Evolutionary conservation across 2,113 vertebrate species (phyloP).

Genomic region (Columbina picui): DNA sequence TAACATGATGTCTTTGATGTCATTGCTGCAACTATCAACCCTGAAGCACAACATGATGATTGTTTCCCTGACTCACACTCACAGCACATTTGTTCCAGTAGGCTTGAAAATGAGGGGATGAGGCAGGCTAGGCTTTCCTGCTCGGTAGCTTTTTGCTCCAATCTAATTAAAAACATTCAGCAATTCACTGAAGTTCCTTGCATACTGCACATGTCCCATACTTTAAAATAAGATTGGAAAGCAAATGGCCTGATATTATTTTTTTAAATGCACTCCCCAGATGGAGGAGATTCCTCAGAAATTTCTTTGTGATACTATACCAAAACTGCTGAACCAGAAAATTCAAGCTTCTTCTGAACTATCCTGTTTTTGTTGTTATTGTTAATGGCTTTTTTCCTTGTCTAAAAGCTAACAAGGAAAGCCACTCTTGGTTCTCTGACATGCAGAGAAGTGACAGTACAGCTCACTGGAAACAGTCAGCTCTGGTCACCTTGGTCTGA

Average conservation of each 20-base stretch:
- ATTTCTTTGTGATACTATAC: not conserved
- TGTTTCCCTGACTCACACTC: not conserved
- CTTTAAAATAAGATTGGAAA: not conserved
- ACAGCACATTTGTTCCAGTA: not conserved
- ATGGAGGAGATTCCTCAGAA: not conserved
- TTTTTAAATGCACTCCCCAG: not conserved
- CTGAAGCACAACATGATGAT: not conserved
- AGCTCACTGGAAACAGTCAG: conserved; percentile 17
- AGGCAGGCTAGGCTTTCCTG: not conserved
- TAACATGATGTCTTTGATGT: not conserved
- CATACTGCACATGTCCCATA: not conserved
- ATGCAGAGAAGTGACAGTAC: conserved; percentile 34
- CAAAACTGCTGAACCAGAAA: not conserved
- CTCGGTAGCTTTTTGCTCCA: not conserved
- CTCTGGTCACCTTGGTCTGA: conserved; percentile 46
- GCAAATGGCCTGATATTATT: not conserved
- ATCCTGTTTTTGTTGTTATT: not conserved
- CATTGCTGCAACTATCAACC: not conserved
- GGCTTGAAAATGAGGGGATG: conserved; percentile 8
- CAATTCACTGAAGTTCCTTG: not conserved
- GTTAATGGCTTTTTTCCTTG: not conserved
- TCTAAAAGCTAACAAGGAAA: conserved; percentile 38
- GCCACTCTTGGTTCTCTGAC: conserved; percentile 4
- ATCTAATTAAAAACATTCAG: conserved; percentile 27
- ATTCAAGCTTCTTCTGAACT: not conserved